Evolutionary conservation across 1,140 invertebrate species (phyloP).

Genomic region (Oscheius sp.): DNA sequence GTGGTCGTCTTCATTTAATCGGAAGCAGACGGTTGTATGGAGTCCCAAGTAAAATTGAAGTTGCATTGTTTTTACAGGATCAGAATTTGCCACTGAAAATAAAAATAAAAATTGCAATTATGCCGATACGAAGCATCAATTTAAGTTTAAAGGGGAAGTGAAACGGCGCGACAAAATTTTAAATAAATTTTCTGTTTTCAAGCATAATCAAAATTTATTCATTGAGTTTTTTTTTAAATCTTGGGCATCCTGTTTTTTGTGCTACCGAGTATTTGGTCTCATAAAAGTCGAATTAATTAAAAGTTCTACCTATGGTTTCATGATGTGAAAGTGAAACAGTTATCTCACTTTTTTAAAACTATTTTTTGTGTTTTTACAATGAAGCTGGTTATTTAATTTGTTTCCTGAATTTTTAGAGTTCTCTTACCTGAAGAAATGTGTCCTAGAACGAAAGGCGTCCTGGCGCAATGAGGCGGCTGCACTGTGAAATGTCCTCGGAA

Average conservation of each 20-base stretch:
- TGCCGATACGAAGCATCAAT: background rate
- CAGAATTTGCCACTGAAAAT: conserved; percentile 9
- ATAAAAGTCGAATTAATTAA: background rate
- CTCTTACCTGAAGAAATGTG: conserved; percentile 32
- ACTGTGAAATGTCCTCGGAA: conserved; percentile 14
- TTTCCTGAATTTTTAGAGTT: background rate
- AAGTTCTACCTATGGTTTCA: background rate
- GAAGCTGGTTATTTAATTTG: background rate
- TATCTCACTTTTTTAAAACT: background rate
- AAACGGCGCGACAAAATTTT: background rate
- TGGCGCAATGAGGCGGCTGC: conserved; percentile 35
- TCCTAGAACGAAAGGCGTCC: conserved; percentile 27
- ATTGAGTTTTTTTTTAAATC: background rate
- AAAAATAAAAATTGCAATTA: background rate
- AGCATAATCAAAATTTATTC: background rate
- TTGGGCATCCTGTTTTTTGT: background rate
- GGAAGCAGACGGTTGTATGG: conserved; percentile 40
- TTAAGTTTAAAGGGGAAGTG: too few relatives aligned
- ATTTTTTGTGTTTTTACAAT: background rate
- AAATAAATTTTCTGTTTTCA: background rate
- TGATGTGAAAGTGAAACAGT: background rate
- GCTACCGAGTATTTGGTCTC: background rate
- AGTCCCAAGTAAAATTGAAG: conserved; percentile 40
- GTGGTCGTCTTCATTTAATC: conserved; percentile 26
- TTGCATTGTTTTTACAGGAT: conserved; percentile 21